phyloP scores from a whole-genome alignment of 2,888 invertebrate genomes.

The Cremastinae sp. region DNA sequence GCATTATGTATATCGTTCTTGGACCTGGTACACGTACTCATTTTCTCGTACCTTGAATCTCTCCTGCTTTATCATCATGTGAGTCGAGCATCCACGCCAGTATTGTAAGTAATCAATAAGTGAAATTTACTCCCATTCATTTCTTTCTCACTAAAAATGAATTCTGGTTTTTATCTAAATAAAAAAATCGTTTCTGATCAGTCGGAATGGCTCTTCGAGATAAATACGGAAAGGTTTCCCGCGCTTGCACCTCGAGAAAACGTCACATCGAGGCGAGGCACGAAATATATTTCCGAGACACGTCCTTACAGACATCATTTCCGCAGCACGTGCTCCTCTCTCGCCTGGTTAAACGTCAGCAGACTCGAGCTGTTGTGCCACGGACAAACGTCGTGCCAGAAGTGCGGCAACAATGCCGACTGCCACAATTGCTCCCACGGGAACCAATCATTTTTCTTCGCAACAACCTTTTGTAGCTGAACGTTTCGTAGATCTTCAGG shows the following conservation, averaged over 20 bases:
- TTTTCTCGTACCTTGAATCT: conserved; percentile 17
- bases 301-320: conserved; percentile 54
- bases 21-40: conserved; percentile 61
- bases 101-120: conserved; percentile 69
- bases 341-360: not conserved
- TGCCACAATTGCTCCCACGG: conserved; percentile 57
- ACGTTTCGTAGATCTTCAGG: conserved; percentile 4
- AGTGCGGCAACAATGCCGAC: conserved; percentile 53
- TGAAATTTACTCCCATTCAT: conserved; percentile 9
- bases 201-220: not conserved
- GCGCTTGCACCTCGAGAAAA: conserved; percentile 20
- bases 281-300: conserved; percentile 46
- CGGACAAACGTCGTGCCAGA: conserved; percentile 17
- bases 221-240: conserved; percentile 47
- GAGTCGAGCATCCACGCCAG: conserved; percentile 40
- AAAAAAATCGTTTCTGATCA: conserved; percentile 14
- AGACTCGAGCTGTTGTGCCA: not conserved
- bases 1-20: conserved; percentile 76
- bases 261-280: conserved; percentile 14
- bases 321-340: conserved; percentile 52
- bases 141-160: not conserved
- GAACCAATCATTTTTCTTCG: conserved; percentile 58
- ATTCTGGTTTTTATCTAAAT: too few species aligned
- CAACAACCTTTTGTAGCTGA: conserved; percentile 56
- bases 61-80: conserved; percentile 9